Percentiles rank a stretch among this genome's conserved stretches.
Evolutionary conservation across 1,140 invertebrate genomes (phyloP).

Genomic region (Heliconius himera): DNA sequence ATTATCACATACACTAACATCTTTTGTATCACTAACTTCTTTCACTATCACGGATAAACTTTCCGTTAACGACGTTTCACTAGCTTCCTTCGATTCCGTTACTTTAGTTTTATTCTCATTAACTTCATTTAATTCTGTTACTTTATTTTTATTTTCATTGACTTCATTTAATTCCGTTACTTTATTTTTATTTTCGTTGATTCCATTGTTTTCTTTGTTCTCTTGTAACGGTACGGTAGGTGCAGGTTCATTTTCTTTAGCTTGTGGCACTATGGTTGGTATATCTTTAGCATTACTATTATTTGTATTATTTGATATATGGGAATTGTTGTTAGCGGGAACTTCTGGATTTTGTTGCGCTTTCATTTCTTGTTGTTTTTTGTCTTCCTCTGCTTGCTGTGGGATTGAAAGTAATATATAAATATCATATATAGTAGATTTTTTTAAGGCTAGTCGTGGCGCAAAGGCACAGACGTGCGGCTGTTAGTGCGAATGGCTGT

Average conservation of each 20-base stretch:
- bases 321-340: not conserved
- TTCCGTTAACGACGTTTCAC: slow-evolving; percentile 17
- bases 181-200: slow-evolving; percentile 15
- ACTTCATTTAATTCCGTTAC: not conserved
- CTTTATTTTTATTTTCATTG: slow-evolving; percentile 17
- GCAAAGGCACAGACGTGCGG: no score
- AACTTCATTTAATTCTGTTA: not conserved
- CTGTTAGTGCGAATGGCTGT: no score
- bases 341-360: slow-evolving; percentile 32
- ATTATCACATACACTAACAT: slow-evolving; percentile 25
- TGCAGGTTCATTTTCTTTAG: slow-evolving; percentile 17
- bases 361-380: slow-evolving; percentile 61
- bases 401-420: not conserved
- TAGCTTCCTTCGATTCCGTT: not conserved
- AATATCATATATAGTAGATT: no score
- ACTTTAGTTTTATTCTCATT: slow-evolving; percentile 13
- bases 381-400: slow-evolving; percentile 69
- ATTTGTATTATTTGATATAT: not conserved
- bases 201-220: not conserved
- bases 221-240: not conserved
- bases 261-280: slow-evolving; percentile 1
- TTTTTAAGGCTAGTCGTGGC: no score
- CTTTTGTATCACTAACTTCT: not conserved
- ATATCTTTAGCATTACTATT: not conserved
- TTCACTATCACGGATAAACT: slow-evolving; percentile 23